phyloP scores from a whole-genome alignment of 2,888 invertebrate species.

The Lasioglossum oenotherae region DNA sequence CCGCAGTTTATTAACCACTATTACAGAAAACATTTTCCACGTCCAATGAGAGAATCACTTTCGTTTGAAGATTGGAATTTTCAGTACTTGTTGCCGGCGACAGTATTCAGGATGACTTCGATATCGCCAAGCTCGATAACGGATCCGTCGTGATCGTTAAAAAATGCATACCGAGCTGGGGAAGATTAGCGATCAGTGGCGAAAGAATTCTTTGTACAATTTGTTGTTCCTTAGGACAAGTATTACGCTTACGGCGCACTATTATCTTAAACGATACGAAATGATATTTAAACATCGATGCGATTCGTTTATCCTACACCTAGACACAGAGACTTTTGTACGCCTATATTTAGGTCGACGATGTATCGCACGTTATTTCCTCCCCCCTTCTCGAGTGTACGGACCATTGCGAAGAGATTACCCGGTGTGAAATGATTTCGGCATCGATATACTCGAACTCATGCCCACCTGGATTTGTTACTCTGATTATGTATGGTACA shows the following conservation, averaged over 20 bases:
- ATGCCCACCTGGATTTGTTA: not conserved
- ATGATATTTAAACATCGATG: constrained; percentile 38
- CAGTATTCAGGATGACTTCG: not conserved
- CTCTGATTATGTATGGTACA: constrained; percentile 22
- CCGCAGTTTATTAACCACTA: not conserved
- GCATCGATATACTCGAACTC: not conserved
- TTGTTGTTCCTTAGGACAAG: constrained; percentile 22
- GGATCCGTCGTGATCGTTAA: constrained; percentile 7
- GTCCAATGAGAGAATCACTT: not conserved
- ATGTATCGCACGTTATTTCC: not conserved
- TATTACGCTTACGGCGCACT: constrained; percentile 10
- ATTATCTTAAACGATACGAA: constrained; percentile 19
- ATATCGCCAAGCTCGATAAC: constrained; percentile 4
- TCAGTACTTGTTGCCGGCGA: not conserved
- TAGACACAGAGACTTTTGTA: constrained; percentile 24
- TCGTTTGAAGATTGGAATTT: not conserved
- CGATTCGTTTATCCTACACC: constrained; percentile 31
- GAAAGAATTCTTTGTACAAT: constrained; percentile 53
- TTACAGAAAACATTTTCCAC: not conserved
- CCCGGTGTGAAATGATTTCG: constrained; percentile 2
- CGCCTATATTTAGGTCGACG: constrained; percentile 23
- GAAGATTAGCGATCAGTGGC: constrained; percentile 22
- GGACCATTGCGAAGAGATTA: constrained; percentile 1
- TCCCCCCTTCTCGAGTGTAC: not conserved
- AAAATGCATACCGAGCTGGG: constrained; percentile 12